Evolutionary conservation across 2,113 vertebrate genomes (phyloP), one percentile per base, ranked within the genome.

Genomic region (Anguilla rostrata): DNA sequence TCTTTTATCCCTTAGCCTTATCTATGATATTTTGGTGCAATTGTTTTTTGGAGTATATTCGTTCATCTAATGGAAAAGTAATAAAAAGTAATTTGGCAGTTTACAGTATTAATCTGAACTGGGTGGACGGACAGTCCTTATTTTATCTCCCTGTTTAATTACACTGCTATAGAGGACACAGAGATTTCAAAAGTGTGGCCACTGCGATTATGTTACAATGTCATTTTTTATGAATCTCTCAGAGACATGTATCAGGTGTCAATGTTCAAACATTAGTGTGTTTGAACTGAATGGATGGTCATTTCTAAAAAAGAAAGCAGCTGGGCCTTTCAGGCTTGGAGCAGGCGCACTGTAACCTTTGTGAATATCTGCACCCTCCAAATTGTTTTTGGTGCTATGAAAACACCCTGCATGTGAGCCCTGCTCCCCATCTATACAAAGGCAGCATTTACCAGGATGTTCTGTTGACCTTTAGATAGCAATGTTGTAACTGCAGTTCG

Each of bases 391-490:
- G 46, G 49, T 56, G 80, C 86, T 85, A 87, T 88, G 86, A 87
- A 89, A 87, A 90, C 86, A 89, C 29, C 26, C 26, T 43, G 86
- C 83, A 34, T 26, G 34, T 79, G 81, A 66, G 20, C 86, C 39
- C 34, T 26, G 39, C 83, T 81, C 39, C 56, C 15, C 63, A n/a
- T 84, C 63, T 34, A 26, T 75, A 89, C 91, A 91, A 89, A 91
- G 88, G 87, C 85, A 63, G 85, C 90, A 86, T 91, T 91, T 91
- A 88, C 82, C 43, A 84, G 87, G 82, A 56, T 86, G 78, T 87
- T 90, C 90, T 88, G 83, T 80, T 92, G 91, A 92, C 88, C 89
- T 90, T 90, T 86, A 56, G 84, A 86, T 89, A 89, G 41, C 84
- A 85, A 87, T 87, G 84, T 84, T 88, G 49, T 81, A 83, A 39